Conservation (phyloP, 2,113 vertebrate genomes). For the Marmota flaviventris region DNA sequence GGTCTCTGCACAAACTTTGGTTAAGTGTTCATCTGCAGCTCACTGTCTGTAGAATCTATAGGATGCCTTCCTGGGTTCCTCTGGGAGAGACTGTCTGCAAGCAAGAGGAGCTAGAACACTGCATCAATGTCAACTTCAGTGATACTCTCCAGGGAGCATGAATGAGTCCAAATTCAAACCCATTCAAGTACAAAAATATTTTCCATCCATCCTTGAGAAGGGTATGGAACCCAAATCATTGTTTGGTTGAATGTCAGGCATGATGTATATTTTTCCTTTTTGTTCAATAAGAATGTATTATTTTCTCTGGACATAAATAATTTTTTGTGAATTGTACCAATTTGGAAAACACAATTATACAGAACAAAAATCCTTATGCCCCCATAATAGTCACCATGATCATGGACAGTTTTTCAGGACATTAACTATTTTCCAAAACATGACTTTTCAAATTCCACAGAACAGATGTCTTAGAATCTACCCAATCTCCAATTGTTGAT, state of each 20-base stretch:
- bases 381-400: background rate
- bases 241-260: background rate
- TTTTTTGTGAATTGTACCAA: background rate
- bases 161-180: background rate
- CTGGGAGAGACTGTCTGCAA: background rate
- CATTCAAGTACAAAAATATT: background rate
- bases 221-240: background rate
- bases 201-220: background rate
- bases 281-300: background rate
- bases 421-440: constrained; percentile 56
- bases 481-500: background rate
- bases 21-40: background rate
- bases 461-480: constrained; percentile 54
- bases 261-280: background rate
- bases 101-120: background rate
- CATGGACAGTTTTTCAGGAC: background rate
- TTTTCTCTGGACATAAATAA: constrained; percentile 11
- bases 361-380: constrained; percentile 48
- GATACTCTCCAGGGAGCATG: background rate
- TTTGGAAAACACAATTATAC: background rate
- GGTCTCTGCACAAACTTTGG: background rate
- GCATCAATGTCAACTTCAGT: background rate
- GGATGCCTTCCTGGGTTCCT: background rate
- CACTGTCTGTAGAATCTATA: background rate
- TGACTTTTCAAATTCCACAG: constrained; percentile 38